These are phyloP conservation scores for Stomorhina lunata DNA, from an alignment of 2,888 invertebrate genomes.

Conservation along the genomic window DNA sequence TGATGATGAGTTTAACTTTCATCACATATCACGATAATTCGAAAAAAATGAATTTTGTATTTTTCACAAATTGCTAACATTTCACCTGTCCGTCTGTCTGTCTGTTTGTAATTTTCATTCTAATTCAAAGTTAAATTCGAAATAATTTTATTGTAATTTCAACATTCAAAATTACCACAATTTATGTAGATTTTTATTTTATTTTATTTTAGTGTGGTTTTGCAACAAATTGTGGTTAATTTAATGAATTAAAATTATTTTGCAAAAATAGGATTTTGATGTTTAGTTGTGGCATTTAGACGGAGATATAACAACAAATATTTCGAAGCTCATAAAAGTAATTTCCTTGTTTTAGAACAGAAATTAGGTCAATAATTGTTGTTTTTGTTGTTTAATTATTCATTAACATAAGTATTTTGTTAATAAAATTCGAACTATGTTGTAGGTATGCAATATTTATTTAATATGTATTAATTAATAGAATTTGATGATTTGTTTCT, in stretches of 20 bases:
- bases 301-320: too few species aligned
- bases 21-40: background rate
- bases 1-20: background rate
- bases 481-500: too few species aligned
- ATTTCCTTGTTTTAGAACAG: too few species aligned
- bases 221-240: slow-evolving; percentile 49
- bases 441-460: too few species aligned
- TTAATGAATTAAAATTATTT: slow-evolving; percentile 30
- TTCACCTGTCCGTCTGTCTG: too few species aligned
- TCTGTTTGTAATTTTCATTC: background rate
- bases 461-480: too few species aligned
- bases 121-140: background rate
- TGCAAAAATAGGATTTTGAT: too few species aligned
- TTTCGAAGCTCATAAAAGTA: too few species aligned
- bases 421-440: background rate
- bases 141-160: background rate
- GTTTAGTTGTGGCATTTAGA: too few species aligned
- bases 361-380: background rate
- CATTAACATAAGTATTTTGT: background rate
- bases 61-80: background rate
- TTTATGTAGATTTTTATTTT: slow-evolving; percentile 10
- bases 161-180: slow-evolving; percentile 19
- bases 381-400: background rate
- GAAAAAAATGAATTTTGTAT: background rate
- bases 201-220: slow-evolving; percentile 36